Conservation (phyloP, 1,140 invertebrate genomes). For the Atta texana region DNA sequence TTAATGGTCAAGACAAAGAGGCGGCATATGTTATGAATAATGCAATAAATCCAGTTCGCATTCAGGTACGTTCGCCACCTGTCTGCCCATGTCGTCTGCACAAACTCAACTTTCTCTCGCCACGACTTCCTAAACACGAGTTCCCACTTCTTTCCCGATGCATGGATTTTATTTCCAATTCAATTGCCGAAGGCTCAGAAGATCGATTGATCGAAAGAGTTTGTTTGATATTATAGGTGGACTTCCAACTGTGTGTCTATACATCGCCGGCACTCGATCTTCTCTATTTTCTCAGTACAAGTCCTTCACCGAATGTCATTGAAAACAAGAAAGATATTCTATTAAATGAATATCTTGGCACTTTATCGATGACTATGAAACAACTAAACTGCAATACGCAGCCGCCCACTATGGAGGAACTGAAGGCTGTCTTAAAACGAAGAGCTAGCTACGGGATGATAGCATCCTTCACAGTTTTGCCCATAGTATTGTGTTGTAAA, state of each 20-base stretch:
- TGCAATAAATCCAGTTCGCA: slow-evolving; percentile 75
- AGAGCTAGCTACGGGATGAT: slow-evolving; percentile 78
- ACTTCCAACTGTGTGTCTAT: slow-evolving; percentile 86
- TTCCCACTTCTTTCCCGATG: slow-evolving; percentile 47
- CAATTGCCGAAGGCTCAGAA: slow-evolving; percentile 56
- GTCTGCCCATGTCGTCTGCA: slow-evolving; percentile 27
- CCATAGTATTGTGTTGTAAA: slow-evolving; percentile 77
- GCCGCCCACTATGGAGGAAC: slow-evolving; percentile 82
- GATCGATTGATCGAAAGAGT: slow-evolving; percentile 40
- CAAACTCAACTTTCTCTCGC: slow-evolving; percentile 53
- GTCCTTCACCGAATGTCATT: slow-evolving; percentile 76
- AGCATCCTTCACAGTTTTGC: slow-evolving; percentile 72
- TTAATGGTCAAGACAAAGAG: slow-evolving; percentile 9
- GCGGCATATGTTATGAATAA: slow-evolving; percentile 73
- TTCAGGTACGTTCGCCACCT: slow-evolving; percentile 65
- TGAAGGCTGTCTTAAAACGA: slow-evolving; percentile 79
- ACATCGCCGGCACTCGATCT: slow-evolving; percentile 86
- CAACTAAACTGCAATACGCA: slow-evolving; percentile 80
- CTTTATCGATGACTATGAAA: slow-evolving; percentile 80
- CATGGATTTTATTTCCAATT: slow-evolving; percentile 78
- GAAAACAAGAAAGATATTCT: slow-evolving; percentile 80
- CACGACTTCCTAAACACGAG: slow-evolving; percentile 78
- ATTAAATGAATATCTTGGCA: slow-evolving; percentile 82
- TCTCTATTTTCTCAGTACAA: slow-evolving; percentile 86
- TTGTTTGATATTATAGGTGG: slow-evolving; percentile 83